A percentile compares a stretch with the other conserved stretches of the same genome.
These are phyloP conservation scores for Melipona bicolor DNA, from an alignment of 2,888 invertebrate species.

Conservation along the genomic window DNA sequence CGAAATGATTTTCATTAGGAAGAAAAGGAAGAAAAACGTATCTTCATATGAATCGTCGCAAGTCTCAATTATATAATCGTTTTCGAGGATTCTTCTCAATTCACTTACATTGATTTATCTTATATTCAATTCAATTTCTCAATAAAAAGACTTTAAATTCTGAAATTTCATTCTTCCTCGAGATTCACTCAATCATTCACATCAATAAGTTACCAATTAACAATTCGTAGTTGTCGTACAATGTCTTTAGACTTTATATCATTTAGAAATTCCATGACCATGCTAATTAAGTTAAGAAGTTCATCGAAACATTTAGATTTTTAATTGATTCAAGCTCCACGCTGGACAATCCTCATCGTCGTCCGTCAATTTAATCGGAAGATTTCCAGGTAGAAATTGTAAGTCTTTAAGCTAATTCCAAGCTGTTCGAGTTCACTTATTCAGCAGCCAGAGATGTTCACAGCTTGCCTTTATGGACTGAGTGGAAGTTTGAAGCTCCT, in stretches of 20 bases:
- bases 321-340: neutral
- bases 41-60: neutral
- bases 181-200: neutral
- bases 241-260: neutral
- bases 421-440: neutral
- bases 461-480: slow-evolving; percentile 2
- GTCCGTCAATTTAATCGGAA: neutral
- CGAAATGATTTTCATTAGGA: neutral
- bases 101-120: neutral
- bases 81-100: neutral
- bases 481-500: slow-evolving; percentile 1
- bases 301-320: neutral
- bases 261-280: neutral
- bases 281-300: neutral
- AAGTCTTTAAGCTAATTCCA: neutral
- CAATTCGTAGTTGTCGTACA: neutral
- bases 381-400: neutral
- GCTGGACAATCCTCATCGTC: neutral
- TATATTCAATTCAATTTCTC: neutral
- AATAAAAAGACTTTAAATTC: neutral
- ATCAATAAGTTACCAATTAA: neutral
- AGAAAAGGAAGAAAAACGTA: neutral
- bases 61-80: neutral
- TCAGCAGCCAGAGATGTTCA: neutral
- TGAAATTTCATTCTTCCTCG: neutral